Percentiles rank a stretch among this genome's conserved stretches.
Evolutionary conservation across 2,888 invertebrate genomes (phyloP).

Genomic region (Epinotia demarniana): DNA sequence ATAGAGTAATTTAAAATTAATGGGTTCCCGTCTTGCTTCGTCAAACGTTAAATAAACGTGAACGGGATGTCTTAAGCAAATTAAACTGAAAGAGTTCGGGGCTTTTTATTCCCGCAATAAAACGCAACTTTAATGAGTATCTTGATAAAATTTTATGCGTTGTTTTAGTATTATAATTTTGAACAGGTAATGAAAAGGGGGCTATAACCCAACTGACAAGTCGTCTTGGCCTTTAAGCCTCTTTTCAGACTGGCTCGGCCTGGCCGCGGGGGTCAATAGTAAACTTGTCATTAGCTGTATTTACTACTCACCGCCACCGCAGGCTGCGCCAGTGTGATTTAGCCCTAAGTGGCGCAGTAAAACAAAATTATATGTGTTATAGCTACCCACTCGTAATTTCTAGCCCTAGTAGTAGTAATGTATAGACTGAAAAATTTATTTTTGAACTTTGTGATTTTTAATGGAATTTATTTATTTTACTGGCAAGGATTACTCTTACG

Average conservation of each 20-base stretch:
- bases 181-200: conserved; percentile 3
- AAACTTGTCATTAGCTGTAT: no score
- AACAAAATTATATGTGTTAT: not conserved
- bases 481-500: no score
- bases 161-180: conserved; percentile 13
- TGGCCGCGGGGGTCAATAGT: no score
- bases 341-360: not conserved
- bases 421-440: no score
- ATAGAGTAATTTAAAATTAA: conserved; percentile 74
- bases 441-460: no score
- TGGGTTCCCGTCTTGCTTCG: conserved; percentile 67
- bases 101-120: conserved; percentile 38
- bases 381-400: no score
- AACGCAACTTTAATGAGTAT: conserved; percentile 8
- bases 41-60: conserved; percentile 65
- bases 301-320: no score
- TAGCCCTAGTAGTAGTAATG: no score
- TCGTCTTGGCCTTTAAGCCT: not conserved
- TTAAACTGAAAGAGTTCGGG: conserved; percentile 39
- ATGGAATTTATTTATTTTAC: no score
- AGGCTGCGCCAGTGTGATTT: no score
- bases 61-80: conserved; percentile 44
- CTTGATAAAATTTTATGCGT: conserved; percentile 17
- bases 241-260: no score
- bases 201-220: not conserved